Base-by-base conservation (phyloP, 2,888 invertebrate genomes). In the Pardosa pseudoannulata region DNA sequence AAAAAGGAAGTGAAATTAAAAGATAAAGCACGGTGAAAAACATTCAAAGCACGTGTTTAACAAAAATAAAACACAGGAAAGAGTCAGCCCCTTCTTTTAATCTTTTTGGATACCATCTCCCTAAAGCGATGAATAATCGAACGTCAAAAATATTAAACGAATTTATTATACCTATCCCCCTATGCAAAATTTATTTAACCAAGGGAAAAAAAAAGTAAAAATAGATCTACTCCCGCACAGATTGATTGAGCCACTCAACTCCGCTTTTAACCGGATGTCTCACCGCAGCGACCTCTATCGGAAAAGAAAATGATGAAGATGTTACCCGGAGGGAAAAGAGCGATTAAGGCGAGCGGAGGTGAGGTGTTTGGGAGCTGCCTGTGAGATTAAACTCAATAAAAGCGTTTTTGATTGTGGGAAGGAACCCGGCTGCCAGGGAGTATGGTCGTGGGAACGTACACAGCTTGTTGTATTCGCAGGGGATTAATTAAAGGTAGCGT, bases 311-410 rank as follows among this genome's bases (percentile, higher is more conserved):
- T 72, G 76, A 85, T 85, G 78, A 85, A 85, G 83, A 85, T 50
- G 83, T 85, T 85, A 78, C 64, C 28, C 27, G 67, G 36, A 36
- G 71, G 79, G 65, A 74, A 79, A 74, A 79, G 85, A 79, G 70
- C 85, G 85, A 86, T 79, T 79, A 86, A 73, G 79, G 73, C 19
- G 79, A 74, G 85, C 46, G 73, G 79, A 74, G 79, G 74, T 86
- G 79, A 87, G 80, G 87, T 80, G 87, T 76, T 76, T 80, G 80
- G 79, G 87, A 79, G 87, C 75, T 80, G 87, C 79, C 87, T 80
- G 87, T 80, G 87, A 87, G 87, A 87, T 87, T 87, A 87, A 82
- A 82, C 87, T 80, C 87, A 87, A 87, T 87, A 87, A 87, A 87
- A 87, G 82, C 81, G 87, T 87, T 87, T 87, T 82, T 87, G 87